Evolutionary conservation across 2,113 vertebrate species (phyloP).

Genomic region (Esox niger): DNA sequence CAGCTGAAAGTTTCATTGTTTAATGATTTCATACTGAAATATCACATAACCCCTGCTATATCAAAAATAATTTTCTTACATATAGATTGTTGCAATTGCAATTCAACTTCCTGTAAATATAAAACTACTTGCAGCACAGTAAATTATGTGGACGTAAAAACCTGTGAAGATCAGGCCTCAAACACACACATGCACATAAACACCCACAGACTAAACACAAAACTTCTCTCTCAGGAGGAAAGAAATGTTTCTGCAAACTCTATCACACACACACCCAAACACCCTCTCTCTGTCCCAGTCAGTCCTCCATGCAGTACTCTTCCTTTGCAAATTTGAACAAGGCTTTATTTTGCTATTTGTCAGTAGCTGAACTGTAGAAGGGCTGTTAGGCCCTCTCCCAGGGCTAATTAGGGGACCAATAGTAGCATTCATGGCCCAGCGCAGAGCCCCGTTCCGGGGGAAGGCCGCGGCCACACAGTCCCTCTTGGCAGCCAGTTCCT

Average conservation of each 20-base stretch:
- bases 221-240: not conserved
- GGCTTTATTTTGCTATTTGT: constrained; percentile 93
- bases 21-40: too few relatives aligned
- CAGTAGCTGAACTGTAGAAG: constrained; percentile 85
- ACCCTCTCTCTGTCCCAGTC: constrained; percentile 18
- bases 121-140: too few relatives aligned
- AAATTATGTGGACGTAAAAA: too few relatives aligned
- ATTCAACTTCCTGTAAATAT: too few relatives aligned
- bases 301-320: constrained; percentile 26
- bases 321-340: constrained; percentile 87
- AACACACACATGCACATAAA: not conserved
- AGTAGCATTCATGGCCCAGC: constrained; percentile 84
- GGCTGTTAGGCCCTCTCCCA: constrained; percentile 88
- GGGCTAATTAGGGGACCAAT: constrained; percentile 91
- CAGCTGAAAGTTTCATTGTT: too few relatives aligned
- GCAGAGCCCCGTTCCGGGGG: constrained; percentile 11
- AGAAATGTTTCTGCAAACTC: not conserved
- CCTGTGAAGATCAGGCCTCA: too few relatives aligned
- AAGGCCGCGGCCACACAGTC: constrained; percentile 62
- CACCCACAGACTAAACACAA: not conserved
- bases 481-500: constrained; percentile 77
- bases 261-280: not conserved
- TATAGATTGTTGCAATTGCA: too few relatives aligned
- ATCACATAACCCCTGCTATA: too few relatives aligned
- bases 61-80: too few relatives aligned